phyloP scores from a whole-genome alignment of 2,797 vertebrate species.

The Neomorphus geoffroyi region DNA sequence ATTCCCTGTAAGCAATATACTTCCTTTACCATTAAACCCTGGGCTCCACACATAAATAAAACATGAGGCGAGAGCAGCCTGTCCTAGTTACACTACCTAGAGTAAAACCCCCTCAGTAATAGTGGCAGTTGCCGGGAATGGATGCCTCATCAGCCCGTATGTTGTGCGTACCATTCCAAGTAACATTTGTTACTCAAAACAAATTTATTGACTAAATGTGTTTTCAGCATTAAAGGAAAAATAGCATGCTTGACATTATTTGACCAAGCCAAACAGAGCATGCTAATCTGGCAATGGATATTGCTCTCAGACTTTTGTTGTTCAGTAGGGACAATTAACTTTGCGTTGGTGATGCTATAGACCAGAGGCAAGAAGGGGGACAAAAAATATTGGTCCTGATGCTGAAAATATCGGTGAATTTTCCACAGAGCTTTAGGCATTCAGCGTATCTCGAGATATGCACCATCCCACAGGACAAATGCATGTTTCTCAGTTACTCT shows the following conservation, averaged over 20 bases:
- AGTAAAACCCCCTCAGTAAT: not conserved
- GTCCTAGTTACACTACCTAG: not conserved
- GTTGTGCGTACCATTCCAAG: not conserved
- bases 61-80: not conserved
- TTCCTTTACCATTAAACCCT: not conserved
- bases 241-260: not conserved
- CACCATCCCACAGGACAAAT: not conserved
- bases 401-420: not conserved
- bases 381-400: slow-evolving; percentile 2
- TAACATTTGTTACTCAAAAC: slow-evolving; percentile 5
- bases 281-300: slow-evolving; percentile 24
- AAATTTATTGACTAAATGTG: slow-evolving; percentile 25
- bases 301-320: not conserved
- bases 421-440: not conserved
- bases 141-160: not conserved
- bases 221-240: slow-evolving; percentile 26
- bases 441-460: not conserved
- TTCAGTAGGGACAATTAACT: slow-evolving; percentile 24
- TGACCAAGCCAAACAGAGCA: slow-evolving; percentile 34
- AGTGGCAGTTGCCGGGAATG: not conserved
- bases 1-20: not conserved
- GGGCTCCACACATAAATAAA: slow-evolving; percentile 9
- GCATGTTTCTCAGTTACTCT: not conserved
- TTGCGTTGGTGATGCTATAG: not conserved
- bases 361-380: not conserved